phyloP scores from a whole-genome alignment of 2,797 vertebrate genomes.

The Sciaenops ocellatus region DNA sequence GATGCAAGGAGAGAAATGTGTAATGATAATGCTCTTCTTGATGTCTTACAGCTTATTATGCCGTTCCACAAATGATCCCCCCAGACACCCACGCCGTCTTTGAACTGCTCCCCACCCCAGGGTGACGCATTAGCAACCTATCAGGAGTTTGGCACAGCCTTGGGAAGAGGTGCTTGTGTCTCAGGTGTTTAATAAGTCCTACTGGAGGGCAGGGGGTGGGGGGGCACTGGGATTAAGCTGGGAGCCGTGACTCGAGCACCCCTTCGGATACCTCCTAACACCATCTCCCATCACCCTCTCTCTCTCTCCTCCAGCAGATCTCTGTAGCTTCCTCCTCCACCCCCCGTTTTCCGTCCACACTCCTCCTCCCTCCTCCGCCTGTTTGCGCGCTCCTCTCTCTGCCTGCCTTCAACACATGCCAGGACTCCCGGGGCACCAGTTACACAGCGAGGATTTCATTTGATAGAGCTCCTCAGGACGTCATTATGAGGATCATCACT shows the following conservation, averaged over 20 bases:
- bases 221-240: constrained; percentile 77
- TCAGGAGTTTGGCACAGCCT: constrained; percentile 57
- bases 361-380: constrained; percentile 46
- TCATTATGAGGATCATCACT: constrained; percentile 73
- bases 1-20: constrained; percentile 73
- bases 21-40: constrained; percentile 70
- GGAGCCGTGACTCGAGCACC: constrained; percentile 78
- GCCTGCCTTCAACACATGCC: constrained; percentile 77
- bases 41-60: constrained; percentile 73
- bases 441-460: constrained; percentile 65
- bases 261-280: constrained; percentile 34
- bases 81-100: constrained; percentile 61
- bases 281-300: constrained; percentile 46
- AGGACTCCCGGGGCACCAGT: constrained; percentile 76
- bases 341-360: constrained; percentile 22
- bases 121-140: constrained; percentile 63
- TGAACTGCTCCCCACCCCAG: constrained; percentile 67
- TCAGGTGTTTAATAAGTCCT: constrained; percentile 79
- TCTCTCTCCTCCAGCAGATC: constrained; percentile 24
- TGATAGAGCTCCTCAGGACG: constrained; percentile 70
- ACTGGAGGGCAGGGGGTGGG: constrained; percentile 40
- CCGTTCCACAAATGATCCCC: constrained; percentile 64
- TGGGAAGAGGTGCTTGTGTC: constrained; percentile 49
- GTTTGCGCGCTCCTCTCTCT: constrained; percentile 54
- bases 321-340: neutral